Base-by-base conservation (phyloP, 2,888 invertebrate genomes). In the Pammene aurita region DNA sequence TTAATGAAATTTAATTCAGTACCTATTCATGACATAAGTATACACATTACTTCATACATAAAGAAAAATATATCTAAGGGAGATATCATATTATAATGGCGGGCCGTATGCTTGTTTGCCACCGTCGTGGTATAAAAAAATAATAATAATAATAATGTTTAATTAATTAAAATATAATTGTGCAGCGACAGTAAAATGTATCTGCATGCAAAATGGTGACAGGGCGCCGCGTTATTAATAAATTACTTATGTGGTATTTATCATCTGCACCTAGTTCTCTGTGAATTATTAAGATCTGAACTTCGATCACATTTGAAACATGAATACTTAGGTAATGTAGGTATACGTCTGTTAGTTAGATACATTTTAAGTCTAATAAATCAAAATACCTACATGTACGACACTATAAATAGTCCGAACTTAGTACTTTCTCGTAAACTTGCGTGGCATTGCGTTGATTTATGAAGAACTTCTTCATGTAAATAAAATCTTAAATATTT, bases 251-350 rank as follows among this genome's bases (percentile, higher is more conserved):
- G 10, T 6, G 18, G 38, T 62, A 42, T 63, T 34, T 38, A 63
- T 18, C 6, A 52, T 62, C 52, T 42, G 42, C 54, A 54, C 63
- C 63, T 54, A 63, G 16, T 50, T 61, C 48, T 61, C 38, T n/a
- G 50, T 10, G 18, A 63, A 63, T 63, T n/a, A n/a, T n/a, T 41
- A 63, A 54, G 63, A 52, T 26, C 26, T 26, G 52, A 54, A 63
- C 41, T 63, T 63, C 42, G 63, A 42, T 63, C 34, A 63, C 41
- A 63, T 63, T 63, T 52, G 18, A 26, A 41, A 14, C 18, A 42
- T 7, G 13, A 50, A 42, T 42, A 52, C 14, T 38, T 52, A n/a
- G 10, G 2, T 50, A 16, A 1, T 14, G 35, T n/a, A 46, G 7
- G n/a, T 14, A 46, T 14, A n/a, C n/a, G n/a, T n/a, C n/a, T n/a